phyloP scores from a whole-genome alignment of 1,140 invertebrate genomes.

The Metopolophium dirhodum region DNA sequence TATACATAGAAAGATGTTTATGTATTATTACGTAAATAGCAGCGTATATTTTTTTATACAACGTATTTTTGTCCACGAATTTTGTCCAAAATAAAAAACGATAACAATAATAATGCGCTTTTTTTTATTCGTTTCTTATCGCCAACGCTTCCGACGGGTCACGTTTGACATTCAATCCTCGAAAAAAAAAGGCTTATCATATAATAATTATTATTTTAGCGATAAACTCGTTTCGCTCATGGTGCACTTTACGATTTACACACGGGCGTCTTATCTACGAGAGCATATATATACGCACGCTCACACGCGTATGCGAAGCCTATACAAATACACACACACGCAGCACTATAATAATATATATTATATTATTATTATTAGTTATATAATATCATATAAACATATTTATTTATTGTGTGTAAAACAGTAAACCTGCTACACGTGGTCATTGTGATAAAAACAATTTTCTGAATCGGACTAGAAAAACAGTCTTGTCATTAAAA shows the following conservation, averaged over 20 bases:
- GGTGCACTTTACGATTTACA: constrained; percentile 32
- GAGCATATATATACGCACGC: neutral
- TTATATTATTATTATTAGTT: constrained; percentile 2
- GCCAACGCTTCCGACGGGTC: constrained; percentile 41
- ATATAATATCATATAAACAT: neutral
- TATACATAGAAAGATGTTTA: neutral
- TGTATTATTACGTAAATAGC: constrained; percentile 1
- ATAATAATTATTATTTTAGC: constrained; percentile 54
- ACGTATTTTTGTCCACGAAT: neutral
- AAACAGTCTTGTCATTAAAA: neutral
- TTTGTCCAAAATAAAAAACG: constrained; percentile 12
- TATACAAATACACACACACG: neutral
- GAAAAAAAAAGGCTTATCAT: constrained; percentile 43
- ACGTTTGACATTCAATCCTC: constrained; percentile 55
- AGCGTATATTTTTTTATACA: neutral
- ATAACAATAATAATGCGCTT: constrained; percentile 4
- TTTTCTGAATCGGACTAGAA: neutral
- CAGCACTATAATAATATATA: neutral
- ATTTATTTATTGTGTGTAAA: neutral
- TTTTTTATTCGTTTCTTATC: constrained; percentile 43
- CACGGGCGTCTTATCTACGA: constrained; percentile 9
- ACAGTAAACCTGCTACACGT: neutral
- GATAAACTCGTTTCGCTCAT: constrained; percentile 54
- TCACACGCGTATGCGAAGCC: neutral
- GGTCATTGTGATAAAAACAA: neutral